Evolutionary conservation across 2,113 vertebrate species (phyloP), one percentile per base, ranked within the genome.

Genomic region (Podarcis cretensis): DNA sequence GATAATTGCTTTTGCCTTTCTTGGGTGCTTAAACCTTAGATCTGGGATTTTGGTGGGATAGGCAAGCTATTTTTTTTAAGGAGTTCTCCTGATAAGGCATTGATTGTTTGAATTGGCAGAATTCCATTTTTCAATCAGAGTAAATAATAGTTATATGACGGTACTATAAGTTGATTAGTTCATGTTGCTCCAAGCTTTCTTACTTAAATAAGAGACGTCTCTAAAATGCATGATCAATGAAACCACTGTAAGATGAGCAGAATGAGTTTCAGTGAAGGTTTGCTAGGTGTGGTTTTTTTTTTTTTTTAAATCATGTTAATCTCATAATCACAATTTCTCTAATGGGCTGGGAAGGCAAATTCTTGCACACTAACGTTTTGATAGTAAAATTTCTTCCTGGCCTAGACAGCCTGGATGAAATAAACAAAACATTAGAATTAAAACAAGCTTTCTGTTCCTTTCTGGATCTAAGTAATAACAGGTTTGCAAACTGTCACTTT

Each of bases 371-470:
- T 37, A 81, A 74, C 43, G n/a, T 54, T 81, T 63, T 57, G 5
- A 59, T 59, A 57, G 66, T 73, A 74, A 63, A 87, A n/a, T n/a
- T 43, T 59, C 54, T 63, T 87, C 63, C 81, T 87, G 86, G 81
- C 86, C 54, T 81, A 81, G 78, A 63, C 78, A 87, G 63, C 68
- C 68, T 74, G 78, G 48, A 81, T 14, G 27, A 16, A 40, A 48
- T 27, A 87, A 87, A 40, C 68, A 30, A 87, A 87, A 87, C 48
- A 81, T 74, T 81, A 81, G 86, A 87, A 74, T 74, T 32, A 87
- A 81, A 37, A 37, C n/a, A 74, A 74, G 25, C 68, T 80, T 87
- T 73, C 78, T 74, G 69, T 81, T 81, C 54, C 54, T 81, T 81
- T 80, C 48, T 30, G 35, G 69, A 40, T 59, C 25, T 1, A 68